These are phyloP conservation scores for Anguilla marmorata DNA, from an alignment of 2,797 vertebrate species.

Conservation along the genomic window DNA sequence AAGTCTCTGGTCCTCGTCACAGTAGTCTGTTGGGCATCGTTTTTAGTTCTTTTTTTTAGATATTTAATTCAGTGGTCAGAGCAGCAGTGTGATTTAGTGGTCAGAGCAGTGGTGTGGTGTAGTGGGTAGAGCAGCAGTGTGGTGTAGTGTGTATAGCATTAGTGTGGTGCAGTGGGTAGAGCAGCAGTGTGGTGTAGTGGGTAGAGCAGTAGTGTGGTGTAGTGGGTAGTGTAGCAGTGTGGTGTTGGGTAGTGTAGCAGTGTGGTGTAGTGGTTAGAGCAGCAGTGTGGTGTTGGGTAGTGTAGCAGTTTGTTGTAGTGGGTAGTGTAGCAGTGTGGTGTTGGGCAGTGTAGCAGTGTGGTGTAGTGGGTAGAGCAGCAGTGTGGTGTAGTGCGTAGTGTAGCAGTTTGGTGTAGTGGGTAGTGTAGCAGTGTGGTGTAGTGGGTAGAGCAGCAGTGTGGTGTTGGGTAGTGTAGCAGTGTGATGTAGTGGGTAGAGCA, in stretches of 20 bases:
- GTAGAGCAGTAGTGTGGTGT: background rate
- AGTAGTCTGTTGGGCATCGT: background rate
- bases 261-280: background rate
- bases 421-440: too few species aligned
- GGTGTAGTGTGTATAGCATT: too few species aligned
- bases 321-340: background rate
- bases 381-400: background rate
- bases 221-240: background rate
- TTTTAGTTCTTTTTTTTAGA: background rate
- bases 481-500: background rate
- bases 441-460: background rate
- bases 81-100: background rate
- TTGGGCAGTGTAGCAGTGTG: background rate
- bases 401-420: background rate
- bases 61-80: background rate
- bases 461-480: background rate
- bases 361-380: background rate
- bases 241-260: background rate
- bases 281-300: background rate
- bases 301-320: background rate
- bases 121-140: background rate
- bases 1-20: background rate
- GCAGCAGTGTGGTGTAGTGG: background rate
- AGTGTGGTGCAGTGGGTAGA: background rate
- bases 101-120: background rate